Conservation (phyloP, 2,888 invertebrate genomes). For the Anodontia alba region DNA sequence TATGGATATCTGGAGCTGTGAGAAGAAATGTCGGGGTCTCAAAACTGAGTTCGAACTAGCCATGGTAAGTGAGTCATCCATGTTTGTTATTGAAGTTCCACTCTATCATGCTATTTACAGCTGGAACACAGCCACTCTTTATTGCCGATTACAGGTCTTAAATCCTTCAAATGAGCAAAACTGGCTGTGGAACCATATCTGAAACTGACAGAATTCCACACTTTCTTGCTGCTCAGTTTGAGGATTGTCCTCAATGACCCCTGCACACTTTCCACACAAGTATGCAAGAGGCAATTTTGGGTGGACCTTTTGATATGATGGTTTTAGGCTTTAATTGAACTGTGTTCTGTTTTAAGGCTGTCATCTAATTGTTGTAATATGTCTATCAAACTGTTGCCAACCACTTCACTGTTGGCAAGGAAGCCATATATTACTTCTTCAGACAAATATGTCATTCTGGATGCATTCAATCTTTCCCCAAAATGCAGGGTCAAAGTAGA, state of each 20-base stretch:
- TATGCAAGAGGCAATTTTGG: constrained; percentile 14
- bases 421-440: constrained; percentile 5
- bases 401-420: constrained; percentile 2
- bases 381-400: neutral
- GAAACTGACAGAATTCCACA: neutral
- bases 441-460: constrained; percentile 1
- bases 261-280: constrained; percentile 20
- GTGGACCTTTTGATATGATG: neutral
- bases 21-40: too few relatives aligned
- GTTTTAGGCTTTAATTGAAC: neutral
- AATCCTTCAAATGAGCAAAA: neutral
- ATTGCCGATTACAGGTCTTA: neutral
- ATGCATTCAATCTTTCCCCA: neutral
- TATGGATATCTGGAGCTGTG: too few relatives aligned
- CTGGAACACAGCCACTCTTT: neutral
- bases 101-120: neutral
- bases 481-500: neutral
- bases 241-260: neutral
- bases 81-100: too few relatives aligned
- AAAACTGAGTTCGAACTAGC: too few relatives aligned
- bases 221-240: constrained; percentile 22
- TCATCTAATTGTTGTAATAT: neutral
- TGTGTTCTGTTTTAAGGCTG: neutral
- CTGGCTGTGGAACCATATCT: neutral
- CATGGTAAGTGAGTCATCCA: too few relatives aligned